These are phyloP conservation scores for Lepidotrigona ventralis DNA, from an alignment of 1,140 invertebrate species.

Conservation along the genomic window DNA sequence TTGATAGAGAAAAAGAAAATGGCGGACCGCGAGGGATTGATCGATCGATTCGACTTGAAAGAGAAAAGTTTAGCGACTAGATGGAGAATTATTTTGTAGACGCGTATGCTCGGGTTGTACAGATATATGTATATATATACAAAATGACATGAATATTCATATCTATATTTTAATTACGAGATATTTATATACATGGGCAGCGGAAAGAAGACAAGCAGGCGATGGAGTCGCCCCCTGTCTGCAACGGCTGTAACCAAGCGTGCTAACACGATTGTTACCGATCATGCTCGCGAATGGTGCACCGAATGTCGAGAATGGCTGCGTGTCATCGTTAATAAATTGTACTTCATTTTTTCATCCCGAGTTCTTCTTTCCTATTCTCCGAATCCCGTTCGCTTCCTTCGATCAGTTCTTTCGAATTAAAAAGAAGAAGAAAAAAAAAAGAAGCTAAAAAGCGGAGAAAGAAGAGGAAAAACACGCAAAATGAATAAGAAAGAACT, in stretches of 20 bases:
- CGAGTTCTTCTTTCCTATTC: not conserved
- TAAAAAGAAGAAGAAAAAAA: not conserved
- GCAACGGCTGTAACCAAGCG: not conserved
- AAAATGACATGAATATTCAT: slow-evolving; percentile 5
- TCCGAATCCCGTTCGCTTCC: not conserved
- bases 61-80: slow-evolving; percentile 10
- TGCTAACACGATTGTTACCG: not conserved
- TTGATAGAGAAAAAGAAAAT: not conserved
- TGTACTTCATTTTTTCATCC: slow-evolving; percentile 50
- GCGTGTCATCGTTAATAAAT: slow-evolving; percentile 46
- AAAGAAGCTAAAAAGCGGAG: not conserved
- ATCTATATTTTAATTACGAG: slow-evolving; percentile 57
- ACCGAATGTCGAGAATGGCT: slow-evolving; percentile 37
- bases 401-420: not conserved
- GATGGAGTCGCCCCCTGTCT: not conserved
- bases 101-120: slow-evolving; percentile 30
- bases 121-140: slow-evolving; percentile 36
- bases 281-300: slow-evolving; percentile 30
- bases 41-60: not conserved
- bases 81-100: slow-evolving; percentile 40
- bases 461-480: not conserved
- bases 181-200: slow-evolving; percentile 48
- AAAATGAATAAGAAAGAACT: not conserved
- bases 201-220: not conserved
- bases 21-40: slow-evolving; percentile 12